Evolutionary conservation across 2,113 vertebrate genomes (phyloP).

Genomic region (Sterna hirundo): DNA sequence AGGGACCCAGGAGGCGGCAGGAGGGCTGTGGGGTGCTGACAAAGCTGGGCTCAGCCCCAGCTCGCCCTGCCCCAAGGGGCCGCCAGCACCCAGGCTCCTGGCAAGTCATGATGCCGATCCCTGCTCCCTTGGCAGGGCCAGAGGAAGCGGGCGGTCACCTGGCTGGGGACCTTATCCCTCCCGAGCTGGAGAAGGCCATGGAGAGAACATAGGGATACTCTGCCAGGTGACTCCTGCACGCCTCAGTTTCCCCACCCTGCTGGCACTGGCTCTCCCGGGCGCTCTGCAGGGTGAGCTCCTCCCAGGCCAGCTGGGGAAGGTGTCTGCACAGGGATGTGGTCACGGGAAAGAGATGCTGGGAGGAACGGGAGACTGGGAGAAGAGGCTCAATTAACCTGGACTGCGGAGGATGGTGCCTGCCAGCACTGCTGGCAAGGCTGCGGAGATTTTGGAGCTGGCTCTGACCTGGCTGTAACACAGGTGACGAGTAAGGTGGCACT

Average conservation of each 20-base stretch:
- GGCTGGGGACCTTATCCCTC: background rate
- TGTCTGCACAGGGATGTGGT: background rate
- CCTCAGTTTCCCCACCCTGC: background rate
- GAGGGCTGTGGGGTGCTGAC: background rate
- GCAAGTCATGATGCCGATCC: background rate
- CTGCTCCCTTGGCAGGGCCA: background rate
- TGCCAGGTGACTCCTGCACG: background rate
- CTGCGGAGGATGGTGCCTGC: conserved; percentile 31
- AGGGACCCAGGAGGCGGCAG: background rate
- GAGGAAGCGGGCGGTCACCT: background rate
- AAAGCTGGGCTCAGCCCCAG: background rate
- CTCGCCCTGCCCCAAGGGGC: background rate
- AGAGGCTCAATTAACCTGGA: conserved; percentile 54
- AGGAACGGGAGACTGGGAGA: background rate
- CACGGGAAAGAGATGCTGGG: background rate
- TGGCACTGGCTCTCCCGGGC: background rate
- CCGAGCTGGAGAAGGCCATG: background rate
- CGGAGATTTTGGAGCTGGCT: background rate
- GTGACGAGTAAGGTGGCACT: background rate
- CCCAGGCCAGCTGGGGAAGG: background rate
- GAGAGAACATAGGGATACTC: background rate
- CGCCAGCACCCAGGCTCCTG: background rate
- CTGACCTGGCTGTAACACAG: conserved; percentile 4
- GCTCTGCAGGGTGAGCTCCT: background rate
- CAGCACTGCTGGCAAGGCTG: conserved; percentile 58